A percentile compares a stretch with the other conserved stretches of the same genome.
These are phyloP conservation scores for Chalcosyrphus nemorum DNA, from an alignment of 2,888 invertebrate genomes.

Conservation along the genomic window DNA sequence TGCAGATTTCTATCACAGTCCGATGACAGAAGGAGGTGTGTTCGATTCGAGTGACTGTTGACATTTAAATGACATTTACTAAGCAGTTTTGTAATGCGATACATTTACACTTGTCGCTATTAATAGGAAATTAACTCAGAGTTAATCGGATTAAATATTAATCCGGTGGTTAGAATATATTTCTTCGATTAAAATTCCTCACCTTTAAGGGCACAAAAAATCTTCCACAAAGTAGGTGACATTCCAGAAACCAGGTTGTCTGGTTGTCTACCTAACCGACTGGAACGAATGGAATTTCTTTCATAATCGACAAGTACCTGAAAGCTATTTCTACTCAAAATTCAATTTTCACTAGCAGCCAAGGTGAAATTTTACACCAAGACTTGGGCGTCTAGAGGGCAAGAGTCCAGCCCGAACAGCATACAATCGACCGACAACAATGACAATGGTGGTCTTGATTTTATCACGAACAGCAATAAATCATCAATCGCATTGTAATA, in stretches of 20 bases:
- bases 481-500: conserved; percentile 39
- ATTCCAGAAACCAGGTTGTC: background rate
- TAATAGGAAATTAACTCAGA: conserved; percentile 5
- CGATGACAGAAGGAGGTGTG: background rate
- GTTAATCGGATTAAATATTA: background rate
- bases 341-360: conserved; percentile 11
- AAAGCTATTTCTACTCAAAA: background rate
- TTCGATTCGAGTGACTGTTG: background rate
- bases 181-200: conserved; percentile 12
- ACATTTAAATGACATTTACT: conserved; percentile 7
- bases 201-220: background rate
- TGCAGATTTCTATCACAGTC: background rate
- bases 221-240: background rate
- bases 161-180: background rate
- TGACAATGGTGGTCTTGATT: conserved; percentile 36
- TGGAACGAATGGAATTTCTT: background rate
- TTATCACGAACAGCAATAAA: conserved; percentile 47
- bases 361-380: conserved; percentile 21
- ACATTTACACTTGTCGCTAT: background rate
- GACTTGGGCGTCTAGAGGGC: background rate
- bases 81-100: background rate
- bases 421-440: background rate
- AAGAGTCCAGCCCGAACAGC: too few species aligned
- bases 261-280: background rate
- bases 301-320: background rate